Conservation (phyloP, 1,140 invertebrate species). For the Leptopilina clavipes region DNA sequence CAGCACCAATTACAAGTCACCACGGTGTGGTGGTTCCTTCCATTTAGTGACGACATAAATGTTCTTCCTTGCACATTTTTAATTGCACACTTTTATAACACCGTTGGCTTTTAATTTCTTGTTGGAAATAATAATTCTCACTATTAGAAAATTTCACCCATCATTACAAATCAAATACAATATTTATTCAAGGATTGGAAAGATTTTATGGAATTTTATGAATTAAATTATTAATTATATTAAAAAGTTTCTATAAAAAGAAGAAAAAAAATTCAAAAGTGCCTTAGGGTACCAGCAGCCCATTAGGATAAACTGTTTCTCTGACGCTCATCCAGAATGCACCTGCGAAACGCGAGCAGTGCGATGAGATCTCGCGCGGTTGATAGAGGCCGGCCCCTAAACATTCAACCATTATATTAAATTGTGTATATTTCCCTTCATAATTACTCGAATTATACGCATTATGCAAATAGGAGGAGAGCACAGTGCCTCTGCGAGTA, state of each 20-base stretch:
- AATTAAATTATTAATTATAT: neutral
- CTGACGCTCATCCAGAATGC: constrained; percentile 36
- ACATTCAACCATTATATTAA: constrained; percentile 73
- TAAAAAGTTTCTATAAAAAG: neutral
- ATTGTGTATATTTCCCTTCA: constrained; percentile 75
- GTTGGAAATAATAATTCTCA: neutral
- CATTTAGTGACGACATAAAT: constrained; percentile 18
- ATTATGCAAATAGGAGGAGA: constrained; percentile 72
- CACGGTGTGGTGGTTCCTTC: constrained; percentile 17
- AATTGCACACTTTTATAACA: constrained; percentile 24
- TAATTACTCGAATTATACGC: constrained; percentile 76
- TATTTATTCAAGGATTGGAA: no score
- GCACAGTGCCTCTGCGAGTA: constrained; percentile 53
- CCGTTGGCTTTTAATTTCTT: neutral
- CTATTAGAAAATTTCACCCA: no score
- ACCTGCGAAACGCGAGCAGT: constrained; percentile 50
- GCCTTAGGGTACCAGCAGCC: constrained; percentile 5
- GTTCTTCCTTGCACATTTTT: constrained; percentile 11
- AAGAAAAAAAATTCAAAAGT: neutral
- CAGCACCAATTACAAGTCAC: constrained; percentile 30
- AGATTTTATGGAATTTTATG: neutral
- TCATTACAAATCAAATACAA: no score
- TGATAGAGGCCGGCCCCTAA: constrained; percentile 67
- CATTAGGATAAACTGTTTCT: constrained; percentile 19
- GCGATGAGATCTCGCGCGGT: constrained; percentile 57